A percentile compares a stretch with the other conserved stretches of the same genome.
Conservation (phyloP, 2,888 invertebrate genomes). For the Cryptus viduatorius region DNA sequence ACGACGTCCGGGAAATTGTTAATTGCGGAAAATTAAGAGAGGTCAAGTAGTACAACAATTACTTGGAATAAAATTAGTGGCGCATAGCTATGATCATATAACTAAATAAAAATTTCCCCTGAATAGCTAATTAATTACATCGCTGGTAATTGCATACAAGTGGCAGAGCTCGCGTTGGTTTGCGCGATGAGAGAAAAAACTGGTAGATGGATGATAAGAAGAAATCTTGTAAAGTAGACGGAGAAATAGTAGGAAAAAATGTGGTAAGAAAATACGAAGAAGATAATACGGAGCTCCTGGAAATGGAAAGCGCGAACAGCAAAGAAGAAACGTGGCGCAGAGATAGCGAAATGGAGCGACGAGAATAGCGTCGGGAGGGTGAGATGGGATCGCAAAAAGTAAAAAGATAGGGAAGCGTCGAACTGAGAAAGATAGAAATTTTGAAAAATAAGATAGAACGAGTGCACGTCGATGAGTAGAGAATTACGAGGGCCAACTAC, state of each 20-base stretch:
- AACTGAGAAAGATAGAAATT: not conserved
- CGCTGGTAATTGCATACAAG: not conserved
- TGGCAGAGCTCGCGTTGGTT: not conserved
- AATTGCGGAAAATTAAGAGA: conserved; percentile 18
- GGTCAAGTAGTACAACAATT: not conserved
- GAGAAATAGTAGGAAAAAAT: not conserved
- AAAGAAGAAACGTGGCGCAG: not conserved
- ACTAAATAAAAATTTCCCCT: not conserved
- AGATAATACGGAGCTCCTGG: not conserved
- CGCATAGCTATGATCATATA: not conserved
- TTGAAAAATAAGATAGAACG: not conserved
- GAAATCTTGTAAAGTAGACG: not conserved
- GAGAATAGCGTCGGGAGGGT: not conserved
- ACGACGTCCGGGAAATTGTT: not conserved
- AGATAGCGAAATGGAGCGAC: not conserved
- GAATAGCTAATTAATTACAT: not conserved
- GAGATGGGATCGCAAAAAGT: not conserved
- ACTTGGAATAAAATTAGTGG: not conserved
- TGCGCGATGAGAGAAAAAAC: not conserved
- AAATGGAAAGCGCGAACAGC: not conserved
- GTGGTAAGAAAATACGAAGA: not conserved
- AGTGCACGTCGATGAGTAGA: not conserved
- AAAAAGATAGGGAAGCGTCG: not conserved
- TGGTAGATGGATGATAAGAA: not conserved
- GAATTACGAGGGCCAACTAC: not conserved